Percentiles rank a stretch among this genome's conserved stretches.
These are phyloP conservation scores for Turdus rufiventris DNA, from an alignment of 2,113 vertebrate species.

Conservation along the genomic window DNA sequence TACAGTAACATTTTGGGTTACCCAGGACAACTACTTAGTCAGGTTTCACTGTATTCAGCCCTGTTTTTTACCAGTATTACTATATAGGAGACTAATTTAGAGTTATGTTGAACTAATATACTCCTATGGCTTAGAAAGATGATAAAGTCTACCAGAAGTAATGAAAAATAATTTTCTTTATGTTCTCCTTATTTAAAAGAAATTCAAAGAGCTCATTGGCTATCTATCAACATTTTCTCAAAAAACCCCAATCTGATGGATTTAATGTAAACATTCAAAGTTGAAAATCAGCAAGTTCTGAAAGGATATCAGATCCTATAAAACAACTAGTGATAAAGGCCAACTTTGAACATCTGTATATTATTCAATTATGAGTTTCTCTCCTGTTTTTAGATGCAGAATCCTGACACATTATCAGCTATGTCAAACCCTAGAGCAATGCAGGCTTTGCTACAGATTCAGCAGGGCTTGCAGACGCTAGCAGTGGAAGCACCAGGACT, in stretches of 20 bases:
- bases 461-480: slow-evolving; percentile 86
- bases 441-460: slow-evolving; percentile 87
- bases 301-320: neutral
- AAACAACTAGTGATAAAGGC: neutral
- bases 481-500: slow-evolving; percentile 82
- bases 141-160: neutral
- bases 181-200: neutral
- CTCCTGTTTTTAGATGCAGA: slow-evolving; percentile 80
- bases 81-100: neutral
- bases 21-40: neutral
- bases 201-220: neutral
- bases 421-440: slow-evolving; percentile 89
- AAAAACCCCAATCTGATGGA: neutral
- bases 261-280: neutral
- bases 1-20: neutral
- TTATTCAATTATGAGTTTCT: slow-evolving; percentile 20
- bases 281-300: neutral
- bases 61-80: neutral
- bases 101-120: neutral
- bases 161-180: neutral
- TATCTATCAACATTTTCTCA: neutral
- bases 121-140: neutral
- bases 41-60: neutral
- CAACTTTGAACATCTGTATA: neutral
- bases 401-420: slow-evolving; percentile 82